These are phyloP conservation scores for Melanocharis versteri DNA, from an alignment of 2,113 vertebrate species.

Conservation along the genomic window DNA sequence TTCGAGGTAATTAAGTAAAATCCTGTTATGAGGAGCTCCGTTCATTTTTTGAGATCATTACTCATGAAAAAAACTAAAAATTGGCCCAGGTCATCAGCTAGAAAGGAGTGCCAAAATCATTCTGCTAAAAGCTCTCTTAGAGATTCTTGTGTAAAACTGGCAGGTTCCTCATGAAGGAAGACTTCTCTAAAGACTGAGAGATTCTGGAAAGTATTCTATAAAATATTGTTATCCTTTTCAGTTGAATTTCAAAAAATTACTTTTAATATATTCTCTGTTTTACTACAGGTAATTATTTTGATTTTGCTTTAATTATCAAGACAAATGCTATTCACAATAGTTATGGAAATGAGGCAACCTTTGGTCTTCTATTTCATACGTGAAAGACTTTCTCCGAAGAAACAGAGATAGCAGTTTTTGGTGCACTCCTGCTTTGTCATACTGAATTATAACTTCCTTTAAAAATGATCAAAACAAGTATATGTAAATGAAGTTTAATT, in stretches of 20 bases:
- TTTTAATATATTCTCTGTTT: neutral
- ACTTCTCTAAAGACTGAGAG: neutral
- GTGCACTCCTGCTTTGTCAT: neutral
- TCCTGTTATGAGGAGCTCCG: neutral
- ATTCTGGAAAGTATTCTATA: neutral
- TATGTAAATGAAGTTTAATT: slow-evolving; percentile 24
- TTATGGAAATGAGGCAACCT: neutral
- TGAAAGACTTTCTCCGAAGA: neutral
- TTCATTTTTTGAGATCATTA: neutral
- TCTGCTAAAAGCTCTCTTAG: neutral
- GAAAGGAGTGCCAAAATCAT: neutral
- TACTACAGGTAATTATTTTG: neutral
- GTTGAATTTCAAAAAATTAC: neutral
- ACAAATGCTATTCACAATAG: neutral
- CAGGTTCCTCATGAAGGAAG: neutral
- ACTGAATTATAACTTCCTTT: neutral
- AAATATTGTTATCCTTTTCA: neutral
- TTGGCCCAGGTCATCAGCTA: neutral
- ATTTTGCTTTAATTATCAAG: neutral
- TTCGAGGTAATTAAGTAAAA: neutral
- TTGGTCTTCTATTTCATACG: neutral
- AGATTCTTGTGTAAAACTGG: neutral
- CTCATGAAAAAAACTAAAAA: neutral
- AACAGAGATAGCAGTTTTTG: neutral
- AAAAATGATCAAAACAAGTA: neutral